phyloP scores from a whole-genome alignment of 2,888 invertebrate species.

The Dicyrtomina minuta region DNA sequence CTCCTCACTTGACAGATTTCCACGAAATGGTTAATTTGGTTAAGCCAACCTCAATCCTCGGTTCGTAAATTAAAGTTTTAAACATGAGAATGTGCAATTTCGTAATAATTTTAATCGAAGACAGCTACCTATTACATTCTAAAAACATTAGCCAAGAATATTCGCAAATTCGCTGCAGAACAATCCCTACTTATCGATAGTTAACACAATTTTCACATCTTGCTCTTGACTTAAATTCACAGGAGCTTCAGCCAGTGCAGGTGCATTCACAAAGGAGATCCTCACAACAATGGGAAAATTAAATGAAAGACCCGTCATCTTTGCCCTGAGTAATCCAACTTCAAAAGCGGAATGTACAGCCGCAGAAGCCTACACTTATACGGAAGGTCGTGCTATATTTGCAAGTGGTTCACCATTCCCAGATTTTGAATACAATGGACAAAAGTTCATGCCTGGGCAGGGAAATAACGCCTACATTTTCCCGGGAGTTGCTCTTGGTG shows the following conservation, averaged over 20 bases:
- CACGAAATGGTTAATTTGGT: conserved; percentile 76
- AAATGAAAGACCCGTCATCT: conserved; percentile 86
- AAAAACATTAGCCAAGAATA: too few relatives aligned
- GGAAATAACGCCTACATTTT: conserved; percentile 98
- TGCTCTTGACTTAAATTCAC: too few relatives aligned
- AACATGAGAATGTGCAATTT: too few relatives aligned
- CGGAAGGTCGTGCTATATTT: conserved; percentile 82
- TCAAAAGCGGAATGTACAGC: conserved; percentile 98
- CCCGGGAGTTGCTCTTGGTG: conserved; percentile 93
- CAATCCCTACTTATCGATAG: too few relatives aligned
- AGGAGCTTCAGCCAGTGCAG: conserved; percentile 34
- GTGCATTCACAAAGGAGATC: conserved; percentile 34
- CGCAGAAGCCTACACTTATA: conserved; percentile 84
- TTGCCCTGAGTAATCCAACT: conserved; percentile 97
- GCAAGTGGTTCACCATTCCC: conserved; percentile 95
- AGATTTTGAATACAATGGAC: conserved; percentile 74
- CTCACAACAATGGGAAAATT: conserved; percentile 70
- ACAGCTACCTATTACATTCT: too few relatives aligned
- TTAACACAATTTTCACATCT: too few relatives aligned
- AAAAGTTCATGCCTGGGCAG: conserved; percentile 86
- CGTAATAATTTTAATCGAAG: too few relatives aligned
- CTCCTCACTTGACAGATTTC: conserved; percentile 73
- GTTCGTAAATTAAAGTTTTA: conserved; percentile 61
- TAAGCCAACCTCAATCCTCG: conserved; percentile 89
- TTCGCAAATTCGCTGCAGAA: too few relatives aligned